These are phyloP conservation scores for Barbus barbus DNA, from an alignment of 2,113 vertebrate species.

Conservation along the genomic window DNA sequence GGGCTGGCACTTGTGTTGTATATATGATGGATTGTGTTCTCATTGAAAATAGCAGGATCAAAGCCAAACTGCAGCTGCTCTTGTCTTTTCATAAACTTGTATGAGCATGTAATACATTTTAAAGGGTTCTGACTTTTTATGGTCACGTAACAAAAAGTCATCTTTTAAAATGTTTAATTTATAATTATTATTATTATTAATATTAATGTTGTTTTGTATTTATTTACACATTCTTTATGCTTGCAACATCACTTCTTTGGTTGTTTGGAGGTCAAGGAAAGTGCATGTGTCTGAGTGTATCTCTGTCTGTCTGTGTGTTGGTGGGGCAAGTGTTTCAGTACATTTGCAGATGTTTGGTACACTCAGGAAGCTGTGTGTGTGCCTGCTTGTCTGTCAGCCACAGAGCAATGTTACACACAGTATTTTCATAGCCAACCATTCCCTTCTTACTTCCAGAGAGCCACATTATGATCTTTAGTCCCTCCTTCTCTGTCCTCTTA, in stretches of 20 bases:
- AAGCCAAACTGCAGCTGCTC: conserved; percentile 36
- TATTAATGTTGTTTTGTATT: not conserved
- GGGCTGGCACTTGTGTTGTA: not conserved
- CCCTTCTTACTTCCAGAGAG: not conserved
- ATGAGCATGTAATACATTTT: not conserved
- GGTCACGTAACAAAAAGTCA: not conserved
- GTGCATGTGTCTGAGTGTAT: not conserved
- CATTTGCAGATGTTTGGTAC: conserved; percentile 16
- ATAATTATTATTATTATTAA: not conserved
- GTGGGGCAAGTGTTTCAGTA: not conserved
- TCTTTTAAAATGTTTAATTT: not conserved
- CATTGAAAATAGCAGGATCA: conserved; percentile 29
- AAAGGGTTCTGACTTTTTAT: not conserved
- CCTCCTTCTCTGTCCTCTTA: not conserved
- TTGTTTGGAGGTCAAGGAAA: conserved; percentile 2
- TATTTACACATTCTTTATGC: not conserved
- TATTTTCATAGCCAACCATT: not conserved
- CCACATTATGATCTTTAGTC: not conserved
- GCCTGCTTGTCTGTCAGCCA: conserved; percentile 2
- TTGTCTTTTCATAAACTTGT: conserved; percentile 22
- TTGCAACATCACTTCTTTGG: not conserved
- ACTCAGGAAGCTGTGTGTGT: not conserved
- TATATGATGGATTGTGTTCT: conserved; percentile 9
- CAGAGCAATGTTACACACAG: conserved; percentile 22
- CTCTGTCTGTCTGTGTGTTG: conserved; percentile 15